Base-by-base conservation (phyloP, 2,888 invertebrate genomes). In the Cantharis rustica region DNA sequence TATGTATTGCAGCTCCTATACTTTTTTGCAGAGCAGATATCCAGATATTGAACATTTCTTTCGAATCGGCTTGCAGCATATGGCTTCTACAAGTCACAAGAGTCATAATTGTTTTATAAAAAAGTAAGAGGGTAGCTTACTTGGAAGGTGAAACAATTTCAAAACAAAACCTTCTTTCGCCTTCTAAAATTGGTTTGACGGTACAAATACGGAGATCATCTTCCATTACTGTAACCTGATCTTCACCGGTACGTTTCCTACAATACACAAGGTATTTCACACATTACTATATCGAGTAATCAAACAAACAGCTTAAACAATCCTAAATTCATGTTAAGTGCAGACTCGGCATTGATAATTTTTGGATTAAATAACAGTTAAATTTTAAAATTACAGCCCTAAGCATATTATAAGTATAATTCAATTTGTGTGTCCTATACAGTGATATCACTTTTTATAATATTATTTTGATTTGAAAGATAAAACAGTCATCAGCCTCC, bases 1-100 rank as follows among this genome's bases (percentile, higher is more conserved):
- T 90, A 83, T 95, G 94, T 82, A 95, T 93, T 13, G 97, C 97
- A 15, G 94, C 93, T 2, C 96, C 94, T 82, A 96, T 96, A 17
- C 95, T 95, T 83, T 94, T 93, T 87, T 98, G 98, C 82, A 98
- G 90, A 0, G 98, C 96, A 2, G 92, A 89, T 71, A 98, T 94
- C 98, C 99, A 99, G 15, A 93, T 91, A 81, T 93, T 92, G 80
- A 96, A 93, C 92, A 97, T 95, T 85, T 96, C 95, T 82, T 97
- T 97, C 0, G 97, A 96, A 87, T 99, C 98, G 0, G 99, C 98
- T 92, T 99, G 99, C n/a, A 99, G 91, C 89, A 98, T 95, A 89
- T 99, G 99, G 84, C 95, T 96, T 88, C 97, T 97, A 86, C 0
- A 85, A 84, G 78, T 74, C 9, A 69, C 10, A 23, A 69, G 68